A percentile compares a stretch with the other conserved stretches of the same genome.
These are phyloP conservation scores for Lepidurus apus DNA, from an alignment of 1,140 invertebrate species.

Conservation along the genomic window DNA sequence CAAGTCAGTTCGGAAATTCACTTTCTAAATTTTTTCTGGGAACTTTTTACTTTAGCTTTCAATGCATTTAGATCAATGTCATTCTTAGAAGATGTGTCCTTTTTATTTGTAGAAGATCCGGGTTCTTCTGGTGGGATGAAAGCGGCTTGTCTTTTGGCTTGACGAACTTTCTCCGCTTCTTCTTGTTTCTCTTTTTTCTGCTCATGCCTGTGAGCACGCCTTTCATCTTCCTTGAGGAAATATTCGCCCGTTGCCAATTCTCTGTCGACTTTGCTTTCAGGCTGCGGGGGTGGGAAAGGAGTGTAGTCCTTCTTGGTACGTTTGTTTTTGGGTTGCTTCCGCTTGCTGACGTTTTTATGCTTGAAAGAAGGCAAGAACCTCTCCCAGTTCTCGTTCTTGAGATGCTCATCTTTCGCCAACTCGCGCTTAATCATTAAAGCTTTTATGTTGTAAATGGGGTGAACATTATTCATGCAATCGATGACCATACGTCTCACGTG, in stretches of 20 bases:
- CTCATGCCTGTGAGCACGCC: constrained; percentile 61
- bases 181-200: constrained; percentile 63
- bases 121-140: constrained; percentile 77
- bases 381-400: constrained; percentile 95
- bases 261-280: constrained; percentile 90
- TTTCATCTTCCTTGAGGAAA: constrained; percentile 83
- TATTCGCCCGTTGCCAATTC: constrained; percentile 93
- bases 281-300: constrained; percentile 91
- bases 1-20: background rate
- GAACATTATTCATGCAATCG: constrained; percentile 98
- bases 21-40: constrained; percentile 43
- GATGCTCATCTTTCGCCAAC: constrained; percentile 80
- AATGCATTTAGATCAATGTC: constrained; percentile 58
- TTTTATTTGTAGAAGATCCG: constrained; percentile 28
- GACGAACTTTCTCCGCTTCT: constrained; percentile 56
- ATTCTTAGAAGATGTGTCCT: constrained; percentile 39
- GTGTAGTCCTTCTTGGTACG: constrained; percentile 89
- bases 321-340: constrained; percentile 74
- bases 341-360: constrained; percentile 80
- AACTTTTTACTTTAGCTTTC: constrained; percentile 67
- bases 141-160: constrained; percentile 69
- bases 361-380: constrained; percentile 94
- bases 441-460: constrained; percentile 99
- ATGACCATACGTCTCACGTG: constrained; percentile 88
- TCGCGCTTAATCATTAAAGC: constrained; percentile 96